Base-by-base conservation (phyloP, 2,888 invertebrate genomes). In the Sesamia inferens region DNA sequence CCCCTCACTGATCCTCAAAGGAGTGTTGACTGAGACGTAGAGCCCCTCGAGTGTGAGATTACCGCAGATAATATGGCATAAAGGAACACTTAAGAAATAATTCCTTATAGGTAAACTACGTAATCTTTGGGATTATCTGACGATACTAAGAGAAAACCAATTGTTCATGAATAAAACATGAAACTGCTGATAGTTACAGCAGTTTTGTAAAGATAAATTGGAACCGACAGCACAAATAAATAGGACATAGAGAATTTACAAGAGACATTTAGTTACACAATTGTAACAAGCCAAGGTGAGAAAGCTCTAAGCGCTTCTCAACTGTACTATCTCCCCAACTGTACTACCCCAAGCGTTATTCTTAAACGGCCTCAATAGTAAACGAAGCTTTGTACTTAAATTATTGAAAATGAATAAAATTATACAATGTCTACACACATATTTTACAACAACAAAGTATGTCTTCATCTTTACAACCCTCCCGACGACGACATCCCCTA, bases 1-100 rank as follows among this genome's bases (percentile, higher is more conserved):
- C 88, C 85, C 87, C 80, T 83, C 86, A 87, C 64, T 87, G 86
- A 72, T 79, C 85, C 79, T 82, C 87, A 90, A 90, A 92, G 87
- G 84, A 83, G 66, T 84, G 85, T 85, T 85, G 82, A 70, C 83
- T 83, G 83, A 87, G 82, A 79, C 68, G 73, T 69, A 78, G 78
- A 73, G 63, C 57, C 55, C 68, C 68, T 72, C 14, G 0, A 67
- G 69, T 63, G 63, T 8, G 19, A 68, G 74, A 78, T 85, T 71
- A 75, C 83, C 81, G 69, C 68, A 76, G 71, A 83, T 78, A 76
- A 61, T 62, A 11, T 57, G 63, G 64, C 68, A 74, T 66, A 75
- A 75, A 67, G 48, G 48, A 69, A 69, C 67, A 61, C 69, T 81
- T 76, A 69, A 74, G 59, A 54, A 47, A 47, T 81, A 67, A 78